Evolutionary conservation across 1,140 invertebrate species (phyloP), one percentile per base, ranked within the genome.

Genomic region (Saccostrea glomerata): DNA sequence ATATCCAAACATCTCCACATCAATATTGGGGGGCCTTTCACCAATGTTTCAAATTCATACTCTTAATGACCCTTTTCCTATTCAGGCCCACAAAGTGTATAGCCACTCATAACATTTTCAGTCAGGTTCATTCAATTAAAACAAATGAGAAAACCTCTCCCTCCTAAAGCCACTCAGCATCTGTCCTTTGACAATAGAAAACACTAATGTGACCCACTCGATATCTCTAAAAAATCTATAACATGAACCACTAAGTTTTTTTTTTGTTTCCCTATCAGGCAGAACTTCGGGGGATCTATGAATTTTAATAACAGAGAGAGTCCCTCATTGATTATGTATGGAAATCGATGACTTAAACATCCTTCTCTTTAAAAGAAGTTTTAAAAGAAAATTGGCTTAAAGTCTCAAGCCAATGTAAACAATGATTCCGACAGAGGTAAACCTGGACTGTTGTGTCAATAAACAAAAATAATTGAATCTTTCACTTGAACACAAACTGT

Each of bases 1-100:
- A 77, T 77, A 77, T 77, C 70, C 70, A 77, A 77, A 77, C 70
- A 77, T 77, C 58, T 63, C 58, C 15, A n/a, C 70, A 73, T 73
- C 70, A 30, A 30, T 36, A 77, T 30, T 40, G 30, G 70, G 20
- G 60, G 70, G 70, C 70, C 70, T 77, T 77, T 77, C 70, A 77
- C 70, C 30, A 36, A 20, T 66, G 70, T 77, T 77, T 77, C 23
- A 73, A 77, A 30, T 77, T 13, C 13, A 25, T 77, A 77, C 11
- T 30, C 70, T 77, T 77, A 77, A 77, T 77, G 70, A 36, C 30
- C 30, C 25, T 77, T 36, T 77, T 77, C 70, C 70, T 77, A 36
- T 77, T 77, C 70, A 77, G 25, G 25, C 70, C 70, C 70, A 77
- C 70, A 36, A 73, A 77, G 25, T 36, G 60, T 77, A 25, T 77